These are phyloP conservation scores for Sycophaga agraensis DNA, from an alignment of 1,140 invertebrate species.

Conservation along the genomic window DNA sequence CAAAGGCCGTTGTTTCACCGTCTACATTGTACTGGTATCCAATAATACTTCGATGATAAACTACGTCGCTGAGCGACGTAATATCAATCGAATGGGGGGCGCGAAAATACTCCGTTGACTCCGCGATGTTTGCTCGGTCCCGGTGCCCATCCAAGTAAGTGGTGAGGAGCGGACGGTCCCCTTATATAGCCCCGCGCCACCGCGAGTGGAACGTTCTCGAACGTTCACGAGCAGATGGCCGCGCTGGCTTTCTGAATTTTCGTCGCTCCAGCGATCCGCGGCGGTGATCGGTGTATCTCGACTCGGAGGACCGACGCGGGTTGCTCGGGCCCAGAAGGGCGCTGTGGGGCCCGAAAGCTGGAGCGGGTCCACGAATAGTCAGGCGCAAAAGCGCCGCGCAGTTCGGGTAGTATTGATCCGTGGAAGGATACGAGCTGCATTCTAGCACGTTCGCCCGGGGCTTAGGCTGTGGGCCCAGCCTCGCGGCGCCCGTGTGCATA, in stretches of 20 bases:
- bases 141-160: conserved; percentile 44
- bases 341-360: not conserved
- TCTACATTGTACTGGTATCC: conserved; percentile 47
- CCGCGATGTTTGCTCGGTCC: conserved; percentile 39
- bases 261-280: conserved; percentile 1
- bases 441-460: conserved; percentile 50
- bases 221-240: conserved; percentile 41
- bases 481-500: too few relatives aligned
- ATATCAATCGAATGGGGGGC: conserved; percentile 23
- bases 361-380: too few relatives aligned
- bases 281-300: not conserved
- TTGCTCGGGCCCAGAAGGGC: not conserved
- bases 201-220: conserved; percentile 40
- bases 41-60: conserved; percentile 13
- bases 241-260: not conserved
- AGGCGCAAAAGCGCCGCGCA: not conserved
- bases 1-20: conserved; percentile 32
- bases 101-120: not conserved
- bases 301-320: not conserved
- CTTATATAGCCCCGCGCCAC: conserved; percentile 46
- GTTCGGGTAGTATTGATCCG: not conserved
- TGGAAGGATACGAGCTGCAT: conserved; percentile 34
- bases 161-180: conserved; percentile 32
- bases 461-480: too few relatives aligned
- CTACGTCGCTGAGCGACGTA: conserved; percentile 33